These are phyloP conservation scores for Aphelenchoides besseyi DNA, from an alignment of 1,140 invertebrate genomes.

Conservation along the genomic window DNA sequence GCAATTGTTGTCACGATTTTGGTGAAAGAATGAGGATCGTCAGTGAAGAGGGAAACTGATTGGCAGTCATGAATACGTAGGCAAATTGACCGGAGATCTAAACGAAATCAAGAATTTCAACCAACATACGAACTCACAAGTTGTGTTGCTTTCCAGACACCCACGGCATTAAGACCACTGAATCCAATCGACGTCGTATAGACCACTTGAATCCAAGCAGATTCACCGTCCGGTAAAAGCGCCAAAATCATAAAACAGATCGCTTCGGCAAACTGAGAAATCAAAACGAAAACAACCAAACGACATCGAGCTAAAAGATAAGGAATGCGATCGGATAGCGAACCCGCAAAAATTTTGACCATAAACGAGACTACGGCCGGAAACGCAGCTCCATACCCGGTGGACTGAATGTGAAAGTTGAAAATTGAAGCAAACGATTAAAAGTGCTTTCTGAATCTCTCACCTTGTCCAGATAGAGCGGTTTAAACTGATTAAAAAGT, in stretches of 20 bases:
- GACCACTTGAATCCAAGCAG: conserved; percentile 32
- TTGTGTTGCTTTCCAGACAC: conserved; percentile 48
- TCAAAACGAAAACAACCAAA: conserved; percentile 48
- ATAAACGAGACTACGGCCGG: conserved; percentile 47
- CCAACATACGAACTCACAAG: conserved; percentile 26
- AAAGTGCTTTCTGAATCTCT: neutral
- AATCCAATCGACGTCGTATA: conserved; percentile 51
- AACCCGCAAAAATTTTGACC: conserved; percentile 52
- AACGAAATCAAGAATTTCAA: conserved; percentile 18
- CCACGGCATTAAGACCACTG: conserved; percentile 48
- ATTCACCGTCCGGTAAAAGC: conserved; percentile 33
- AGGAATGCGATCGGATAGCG: conserved; percentile 46
- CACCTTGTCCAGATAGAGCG: conserved; percentile 45
- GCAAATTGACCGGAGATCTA: conserved; percentile 43
- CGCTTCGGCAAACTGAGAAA: conserved; percentile 41
- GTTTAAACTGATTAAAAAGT: conserved; percentile 43
- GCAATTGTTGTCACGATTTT: conserved; percentile 35
- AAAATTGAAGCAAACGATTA: conserved; percentile 37
- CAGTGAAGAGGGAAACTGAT: conserved; percentile 27
- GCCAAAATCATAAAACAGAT: conserved; percentile 47
- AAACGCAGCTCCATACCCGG: conserved; percentile 52
- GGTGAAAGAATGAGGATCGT: conserved; percentile 36
- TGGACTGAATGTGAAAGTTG: conserved; percentile 39
- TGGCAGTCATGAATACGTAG: conserved; percentile 38
- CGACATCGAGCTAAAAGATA: conserved; percentile 41